These are phyloP conservation scores for Lanistes nyassanus DNA, from an alignment of 1,140 invertebrate genomes.

Conservation along the genomic window DNA sequence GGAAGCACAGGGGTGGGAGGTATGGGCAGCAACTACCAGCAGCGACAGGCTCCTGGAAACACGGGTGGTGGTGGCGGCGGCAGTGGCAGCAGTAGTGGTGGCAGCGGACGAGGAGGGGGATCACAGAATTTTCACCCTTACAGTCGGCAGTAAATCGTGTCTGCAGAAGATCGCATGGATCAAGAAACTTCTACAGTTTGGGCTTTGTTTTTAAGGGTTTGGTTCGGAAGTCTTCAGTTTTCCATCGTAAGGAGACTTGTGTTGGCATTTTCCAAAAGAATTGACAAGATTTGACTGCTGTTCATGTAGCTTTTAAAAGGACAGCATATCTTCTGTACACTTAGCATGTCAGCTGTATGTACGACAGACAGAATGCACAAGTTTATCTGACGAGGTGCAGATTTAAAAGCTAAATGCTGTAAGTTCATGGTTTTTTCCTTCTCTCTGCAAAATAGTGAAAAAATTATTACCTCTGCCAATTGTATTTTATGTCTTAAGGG, in stretches of 20 bases:
- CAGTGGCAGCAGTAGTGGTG: not conserved
- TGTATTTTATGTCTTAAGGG: no score
- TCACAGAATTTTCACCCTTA: conserved; percentile 27
- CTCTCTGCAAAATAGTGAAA: no score
- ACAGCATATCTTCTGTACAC: no score
- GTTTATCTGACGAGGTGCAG: no score
- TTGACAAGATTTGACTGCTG: no score
- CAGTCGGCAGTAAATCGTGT: conserved; percentile 11
- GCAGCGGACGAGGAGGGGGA: not conserved
- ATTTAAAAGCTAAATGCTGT: no score
- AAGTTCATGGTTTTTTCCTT: no score
- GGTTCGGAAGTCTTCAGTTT: not conserved
- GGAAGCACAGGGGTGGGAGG: not conserved
- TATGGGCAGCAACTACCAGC: conserved; percentile 20
- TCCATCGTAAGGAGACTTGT: not conserved
- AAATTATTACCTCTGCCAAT: no score
- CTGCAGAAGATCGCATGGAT: not conserved
- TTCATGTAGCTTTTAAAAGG: no score
- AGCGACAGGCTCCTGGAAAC: conserved; percentile 25
- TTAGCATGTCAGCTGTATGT: no score
- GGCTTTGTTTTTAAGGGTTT: conserved; percentile 1
- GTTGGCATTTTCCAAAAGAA: not conserved
- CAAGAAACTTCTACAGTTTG: not conserved
- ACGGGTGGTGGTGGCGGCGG: conserved; percentile 1
- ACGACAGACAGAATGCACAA: no score